Conservation (phyloP, 2,797 vertebrate species). For the Hemitrygon akajei region DNA sequence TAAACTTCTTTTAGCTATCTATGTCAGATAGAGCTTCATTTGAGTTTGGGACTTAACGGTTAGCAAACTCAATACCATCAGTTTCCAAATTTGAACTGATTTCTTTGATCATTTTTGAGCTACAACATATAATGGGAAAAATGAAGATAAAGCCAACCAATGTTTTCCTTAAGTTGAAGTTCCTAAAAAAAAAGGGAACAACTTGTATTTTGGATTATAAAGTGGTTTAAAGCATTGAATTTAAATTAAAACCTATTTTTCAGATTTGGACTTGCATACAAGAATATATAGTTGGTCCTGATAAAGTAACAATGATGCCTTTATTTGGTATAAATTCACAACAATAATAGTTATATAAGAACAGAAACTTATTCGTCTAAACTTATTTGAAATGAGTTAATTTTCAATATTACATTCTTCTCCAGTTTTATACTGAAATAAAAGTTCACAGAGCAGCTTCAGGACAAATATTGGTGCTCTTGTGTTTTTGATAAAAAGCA, state of each 20-base stretch:
- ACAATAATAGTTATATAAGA: neutral
- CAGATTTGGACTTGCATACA: neutral
- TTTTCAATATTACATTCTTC: neutral
- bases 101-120: too few species aligned
- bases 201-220: too few species aligned
- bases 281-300: neutral
- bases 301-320: neutral
- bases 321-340: neutral
- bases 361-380: neutral
- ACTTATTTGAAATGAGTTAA: neutral
- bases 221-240: neutral
- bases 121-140: too few species aligned
- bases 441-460: neutral
- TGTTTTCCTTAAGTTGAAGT: too few species aligned
- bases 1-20: too few species aligned
- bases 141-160: too few species aligned
- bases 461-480: neutral
- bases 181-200: too few species aligned
- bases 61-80: too few species aligned
- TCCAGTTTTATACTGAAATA: neutral
- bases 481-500: too few species aligned
- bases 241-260: neutral
- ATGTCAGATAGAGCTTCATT: too few species aligned
- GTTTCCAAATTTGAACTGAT: too few species aligned
- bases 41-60: too few species aligned